Conservation (phyloP, 2,888 invertebrate genomes). For the Digitonthophagus gazella region DNA sequence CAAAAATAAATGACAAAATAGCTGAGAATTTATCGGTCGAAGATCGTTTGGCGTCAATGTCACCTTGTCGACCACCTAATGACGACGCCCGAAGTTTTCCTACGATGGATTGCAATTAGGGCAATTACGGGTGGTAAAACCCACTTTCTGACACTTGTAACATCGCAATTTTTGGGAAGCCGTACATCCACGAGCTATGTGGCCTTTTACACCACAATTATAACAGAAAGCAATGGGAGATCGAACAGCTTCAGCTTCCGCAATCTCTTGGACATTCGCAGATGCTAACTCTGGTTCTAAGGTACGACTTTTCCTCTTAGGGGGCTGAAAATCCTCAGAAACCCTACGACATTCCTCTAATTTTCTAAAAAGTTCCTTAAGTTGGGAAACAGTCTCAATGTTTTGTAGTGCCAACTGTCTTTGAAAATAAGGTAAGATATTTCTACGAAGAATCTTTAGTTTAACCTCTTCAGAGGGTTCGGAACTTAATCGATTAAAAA, state of each 20-base stretch:
- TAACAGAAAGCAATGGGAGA: neutral
- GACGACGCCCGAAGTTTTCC: constrained; percentile 4
- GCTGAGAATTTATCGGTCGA: neutral
- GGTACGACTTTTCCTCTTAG: neutral
- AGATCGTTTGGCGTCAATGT: neutral
- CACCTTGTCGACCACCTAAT: neutral
- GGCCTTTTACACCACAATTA: constrained; percentile 1
- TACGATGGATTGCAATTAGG: neutral
- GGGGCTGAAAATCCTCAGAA: constrained; percentile 21
- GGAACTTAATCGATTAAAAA: constrained; percentile 5
- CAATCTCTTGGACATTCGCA: neutral
- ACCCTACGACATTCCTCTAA: constrained; percentile 20
- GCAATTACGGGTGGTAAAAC: neutral
- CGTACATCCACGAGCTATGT: neutral
- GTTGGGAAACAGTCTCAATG: constrained; percentile 4
- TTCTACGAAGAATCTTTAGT: constrained; percentile 13
- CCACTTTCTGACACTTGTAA: neutral
- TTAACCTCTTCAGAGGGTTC: neutral
- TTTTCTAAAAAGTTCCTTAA: constrained; percentile 22
- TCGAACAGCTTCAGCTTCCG: too few species aligned
- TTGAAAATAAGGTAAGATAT: constrained; percentile 17
- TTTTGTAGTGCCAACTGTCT: constrained; percentile 10
- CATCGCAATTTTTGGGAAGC: neutral
- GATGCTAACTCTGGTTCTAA: constrained; percentile 29
- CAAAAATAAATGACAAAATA: constrained; percentile 17